These are phyloP conservation scores for Pithys albifrons DNA, from an alignment of 2,113 vertebrate species.

Conservation along the genomic window DNA sequence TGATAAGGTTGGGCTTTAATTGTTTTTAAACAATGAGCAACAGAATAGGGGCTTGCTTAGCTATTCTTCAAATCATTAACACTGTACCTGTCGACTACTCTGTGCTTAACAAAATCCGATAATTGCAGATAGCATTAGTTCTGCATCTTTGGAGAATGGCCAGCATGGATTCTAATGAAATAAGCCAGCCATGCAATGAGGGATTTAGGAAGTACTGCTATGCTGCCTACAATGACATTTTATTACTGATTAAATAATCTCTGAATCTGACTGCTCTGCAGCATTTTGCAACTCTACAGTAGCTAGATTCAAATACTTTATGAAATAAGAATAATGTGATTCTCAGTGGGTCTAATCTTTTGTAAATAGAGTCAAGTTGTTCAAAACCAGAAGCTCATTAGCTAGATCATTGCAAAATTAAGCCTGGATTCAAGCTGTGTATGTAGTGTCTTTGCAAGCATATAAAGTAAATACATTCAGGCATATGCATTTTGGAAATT, in stretches of 20 bases:
- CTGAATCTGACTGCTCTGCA: constrained; percentile 48
- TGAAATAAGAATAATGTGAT: constrained; percentile 18
- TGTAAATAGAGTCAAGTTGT: constrained; percentile 61
- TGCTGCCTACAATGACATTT: constrained; percentile 43
- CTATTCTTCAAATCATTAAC: constrained; percentile 38
- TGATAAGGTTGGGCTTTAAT: not conserved
- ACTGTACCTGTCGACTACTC: constrained; percentile 24
- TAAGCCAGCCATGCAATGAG: constrained; percentile 44
- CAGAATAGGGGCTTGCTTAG: not conserved
- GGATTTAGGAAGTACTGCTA: constrained; percentile 61
- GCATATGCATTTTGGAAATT: not conserved
- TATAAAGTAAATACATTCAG: not conserved
- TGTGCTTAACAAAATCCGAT: constrained; percentile 46
- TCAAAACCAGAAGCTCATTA: constrained; percentile 66
- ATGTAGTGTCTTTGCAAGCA: not conserved
- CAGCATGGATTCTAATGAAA: constrained; percentile 71
- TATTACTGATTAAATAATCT: constrained; percentile 70
- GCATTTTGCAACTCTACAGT: constrained; percentile 36
- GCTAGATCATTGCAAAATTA: constrained; percentile 2
- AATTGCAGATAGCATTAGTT: constrained; percentile 46
- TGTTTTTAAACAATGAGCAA: not conserved
- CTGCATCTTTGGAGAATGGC: constrained; percentile 67
- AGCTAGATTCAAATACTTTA: constrained; percentile 38
- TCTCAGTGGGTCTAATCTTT: constrained; percentile 48
- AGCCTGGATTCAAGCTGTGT: not conserved